Evolutionary conservation across 2,797 vertebrate species (phyloP), one percentile per base, ranked within the genome.

Genomic region (Potorous gilbertii): DNA sequence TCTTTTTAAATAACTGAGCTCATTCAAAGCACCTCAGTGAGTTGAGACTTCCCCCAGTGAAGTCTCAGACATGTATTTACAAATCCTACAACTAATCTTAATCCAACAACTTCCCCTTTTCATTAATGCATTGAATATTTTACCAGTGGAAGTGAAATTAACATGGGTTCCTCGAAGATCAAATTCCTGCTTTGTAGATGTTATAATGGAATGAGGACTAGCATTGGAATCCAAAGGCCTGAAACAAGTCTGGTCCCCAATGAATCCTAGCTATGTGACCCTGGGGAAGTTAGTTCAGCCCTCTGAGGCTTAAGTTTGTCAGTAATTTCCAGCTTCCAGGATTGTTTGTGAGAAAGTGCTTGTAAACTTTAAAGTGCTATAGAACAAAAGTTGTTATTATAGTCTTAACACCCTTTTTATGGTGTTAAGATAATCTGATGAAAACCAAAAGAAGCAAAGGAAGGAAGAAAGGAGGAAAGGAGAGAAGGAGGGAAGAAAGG

Each of bases 111-210:
- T 24, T 55, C 52, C 91, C 74, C 87, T 56, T 92, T 95, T 90
- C 54, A 95, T 31, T 50, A 40, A 16, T 92, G 94, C 92, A 31
- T 91, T 92, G 93, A 93, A 50, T 93, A 57, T 93, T 94, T 97
- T 92, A 81, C 94, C 92, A 97, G 90, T 2, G 34, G 66, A 92
- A 95, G 66, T 59, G 50, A 94, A 55, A 95, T 90, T 90, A 56
- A 9, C 50, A 57, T 54, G 52, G 12, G 62, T 27, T 81, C 90
- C 95, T 56, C 90, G 57, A 92, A 95, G 54, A 56, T 50, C 54
- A 93, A 94, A 54, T 29, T 13, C 89, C 55, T 91, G 56, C 16
- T 40, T 24, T 74, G n/a, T 40, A 74, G n/a, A 24, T 74, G 16
- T 74, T 74, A 40, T 40, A 40, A 40, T 74, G n/a, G 66, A 74